Evolutionary conservation across 1,140 invertebrate genomes (phyloP).

Genomic region (Batillaria attramentaria): DNA sequence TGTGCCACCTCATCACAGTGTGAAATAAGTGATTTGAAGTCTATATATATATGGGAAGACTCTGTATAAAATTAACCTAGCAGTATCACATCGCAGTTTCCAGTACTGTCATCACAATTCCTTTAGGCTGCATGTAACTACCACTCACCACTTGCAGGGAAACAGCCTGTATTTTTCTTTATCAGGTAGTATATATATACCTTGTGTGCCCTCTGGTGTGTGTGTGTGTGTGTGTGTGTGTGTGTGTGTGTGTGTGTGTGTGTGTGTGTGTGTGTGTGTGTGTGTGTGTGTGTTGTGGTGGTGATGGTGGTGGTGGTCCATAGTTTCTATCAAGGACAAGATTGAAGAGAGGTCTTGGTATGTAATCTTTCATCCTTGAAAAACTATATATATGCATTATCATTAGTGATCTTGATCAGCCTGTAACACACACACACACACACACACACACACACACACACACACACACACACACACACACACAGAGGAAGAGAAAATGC

Average conservation of each 20-base stretch:
- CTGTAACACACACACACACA: neutral
- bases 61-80: too few relatives aligned
- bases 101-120: too few relatives aligned
- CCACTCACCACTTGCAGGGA: too few relatives aligned
- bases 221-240: constrained; percentile 19
- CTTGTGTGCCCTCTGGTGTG: neutral
- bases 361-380: neutral
- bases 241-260: constrained; percentile 10
- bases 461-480: neutral
- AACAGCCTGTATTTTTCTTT: neutral
- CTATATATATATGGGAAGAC: too few relatives aligned
- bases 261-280: constrained; percentile 25
- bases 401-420: neutral
- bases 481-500: neutral
- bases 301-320: neutral
- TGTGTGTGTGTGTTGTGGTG: constrained; percentile 15
- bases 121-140: too few relatives aligned
- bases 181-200: neutral
- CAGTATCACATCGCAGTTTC: too few relatives aligned
- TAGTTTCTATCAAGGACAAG: neutral
- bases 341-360: neutral
- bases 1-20: too few relatives aligned
- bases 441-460: neutral
- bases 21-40: too few relatives aligned
- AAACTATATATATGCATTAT: neutral